Percentiles rank a stretch among this genome's conserved stretches.
phyloP scores from a whole-genome alignment of 2,888 invertebrate genomes.

The Rugalucina vietnamica region DNA sequence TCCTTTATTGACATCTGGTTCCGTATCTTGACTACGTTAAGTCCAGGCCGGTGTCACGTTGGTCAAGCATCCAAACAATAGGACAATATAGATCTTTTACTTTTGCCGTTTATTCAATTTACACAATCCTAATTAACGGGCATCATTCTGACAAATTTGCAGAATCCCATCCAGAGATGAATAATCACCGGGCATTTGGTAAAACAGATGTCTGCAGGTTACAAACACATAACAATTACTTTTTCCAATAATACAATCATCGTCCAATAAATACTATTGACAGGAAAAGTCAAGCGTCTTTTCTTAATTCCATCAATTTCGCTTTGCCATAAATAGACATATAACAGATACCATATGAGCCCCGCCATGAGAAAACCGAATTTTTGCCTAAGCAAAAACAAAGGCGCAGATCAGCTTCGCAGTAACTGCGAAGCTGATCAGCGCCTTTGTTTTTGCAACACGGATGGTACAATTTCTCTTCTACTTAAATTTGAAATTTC shows the following conservation, averaged over 20 bases:
- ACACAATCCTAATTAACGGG: neutral
- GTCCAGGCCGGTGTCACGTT: neutral
- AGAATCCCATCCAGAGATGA: neutral
- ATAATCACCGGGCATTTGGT: neutral
- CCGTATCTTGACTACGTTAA: neutral
- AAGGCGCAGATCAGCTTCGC: no score
- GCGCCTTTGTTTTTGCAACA: no score
- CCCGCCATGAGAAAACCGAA: no score
- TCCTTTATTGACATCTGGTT: neutral
- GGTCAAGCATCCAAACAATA: neutral
- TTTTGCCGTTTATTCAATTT: neutral
- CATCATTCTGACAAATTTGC: neutral
- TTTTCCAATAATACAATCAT: slow-evolving; percentile 9
- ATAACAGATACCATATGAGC: neutral
- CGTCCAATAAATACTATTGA: slow-evolving; percentile 7
- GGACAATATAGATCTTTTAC: no score
- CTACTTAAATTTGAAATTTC: no score
- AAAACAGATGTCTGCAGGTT: slow-evolving; percentile 13
- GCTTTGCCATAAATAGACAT: slow-evolving; percentile 4
- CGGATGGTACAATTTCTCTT: no score
- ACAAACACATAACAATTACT: slow-evolving; percentile 3
- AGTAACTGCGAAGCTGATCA: no score
- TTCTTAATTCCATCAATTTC: slow-evolving; percentile 4
- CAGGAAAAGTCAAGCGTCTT: slow-evolving; percentile 10
- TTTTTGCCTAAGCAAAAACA: no score